A percentile compares a stretch with the other conserved stretches of the same genome.
These are phyloP conservation scores for Aporrectodea caliginosa DNA, from an alignment of 1,140 invertebrate species.

Conservation along the genomic window DNA sequence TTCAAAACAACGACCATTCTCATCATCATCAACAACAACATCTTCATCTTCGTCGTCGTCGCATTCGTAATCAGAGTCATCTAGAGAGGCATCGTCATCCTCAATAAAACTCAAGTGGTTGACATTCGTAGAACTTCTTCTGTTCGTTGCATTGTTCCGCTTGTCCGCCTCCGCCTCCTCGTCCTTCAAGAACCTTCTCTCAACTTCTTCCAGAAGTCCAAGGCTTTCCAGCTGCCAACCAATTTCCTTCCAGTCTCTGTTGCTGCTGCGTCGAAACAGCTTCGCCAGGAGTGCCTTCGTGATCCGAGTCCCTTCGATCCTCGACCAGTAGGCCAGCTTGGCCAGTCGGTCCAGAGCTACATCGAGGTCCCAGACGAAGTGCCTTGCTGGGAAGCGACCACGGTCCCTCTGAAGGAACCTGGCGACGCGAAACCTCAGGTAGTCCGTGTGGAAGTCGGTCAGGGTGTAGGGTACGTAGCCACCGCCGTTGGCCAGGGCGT, in stretches of 20 bases:
- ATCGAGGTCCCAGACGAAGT: conserved; percentile 15
- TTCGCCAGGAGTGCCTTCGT: not conserved
- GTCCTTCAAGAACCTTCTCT: too few relatives aligned
- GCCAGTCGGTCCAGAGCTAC: conserved; percentile 8
- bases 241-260: not conserved
- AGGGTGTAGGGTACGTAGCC: conserved; percentile 18
- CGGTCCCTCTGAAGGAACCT: conserved; percentile 13
- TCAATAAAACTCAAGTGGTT: not conserved
- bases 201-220: not conserved
- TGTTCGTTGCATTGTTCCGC: not conserved
- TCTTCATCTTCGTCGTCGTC: not conserved
- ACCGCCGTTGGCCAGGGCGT: not conserved
- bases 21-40: not conserved
- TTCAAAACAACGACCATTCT: not conserved
- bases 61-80: not conserved
- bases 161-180: not conserved
- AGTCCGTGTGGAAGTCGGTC: conserved; percentile 24
- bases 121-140: not conserved
- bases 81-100: not conserved
- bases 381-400: not conserved
- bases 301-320: not conserved
- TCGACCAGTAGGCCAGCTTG: conserved; percentile 18
- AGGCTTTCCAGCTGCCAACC: not conserved
- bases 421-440: conserved; percentile 19
- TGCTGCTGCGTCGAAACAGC: not conserved